Base-by-base conservation (phyloP, 2,888 invertebrate species). In the Acanthosoma haemorrhoidale region DNA sequence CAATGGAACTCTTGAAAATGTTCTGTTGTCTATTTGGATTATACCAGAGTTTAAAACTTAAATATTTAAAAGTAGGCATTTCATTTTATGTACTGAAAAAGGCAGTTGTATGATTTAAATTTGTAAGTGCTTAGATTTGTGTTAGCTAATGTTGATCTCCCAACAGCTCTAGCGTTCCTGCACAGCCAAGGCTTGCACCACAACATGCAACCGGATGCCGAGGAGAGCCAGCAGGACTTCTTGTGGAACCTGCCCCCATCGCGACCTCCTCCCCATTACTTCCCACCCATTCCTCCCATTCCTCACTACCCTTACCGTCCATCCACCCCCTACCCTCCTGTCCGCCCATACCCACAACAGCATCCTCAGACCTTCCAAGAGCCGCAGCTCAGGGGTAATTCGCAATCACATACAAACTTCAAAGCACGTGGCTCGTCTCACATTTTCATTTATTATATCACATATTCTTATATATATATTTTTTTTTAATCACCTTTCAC, bases 311-410 rank as follows among this genome's bases (percentile, higher is more conserved):
- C 71, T n/a, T 59, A 71, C 15, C 34, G 41, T 2, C 70, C 70
- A 6, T 32, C 68, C 25, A 41, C 59, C 41, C 64, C 66, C 66
- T 57, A 51, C 61, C 57, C 58, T 21, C 64, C 57, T 51, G 51
- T 64, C 68, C 64, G 57, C 51, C 67, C 41, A 8, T 60, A 70
- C 38, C 69, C 68, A 21, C 64, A 29, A 25, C 41, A 75, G 75
- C 66, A 58, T 29, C 69, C 39, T 25, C 70, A 32, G 16, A 31
- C 59, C 41, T 64, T 58, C 68, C 67, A 68, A 36, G 59, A 64
- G 36, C 64, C 61, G 38, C 72, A 71, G 70, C 72, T 72, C 59
- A 71, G 74, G 73, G 74, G 74, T 74, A 74, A 73, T 60, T 25
- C 43, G 41, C 16, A 15, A 5, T 8, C 8, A 41, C 31, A 71